Evolutionary conservation across 2,113 vertebrate species (phyloP).

Genomic region (Rafetus swinhoei): DNA sequence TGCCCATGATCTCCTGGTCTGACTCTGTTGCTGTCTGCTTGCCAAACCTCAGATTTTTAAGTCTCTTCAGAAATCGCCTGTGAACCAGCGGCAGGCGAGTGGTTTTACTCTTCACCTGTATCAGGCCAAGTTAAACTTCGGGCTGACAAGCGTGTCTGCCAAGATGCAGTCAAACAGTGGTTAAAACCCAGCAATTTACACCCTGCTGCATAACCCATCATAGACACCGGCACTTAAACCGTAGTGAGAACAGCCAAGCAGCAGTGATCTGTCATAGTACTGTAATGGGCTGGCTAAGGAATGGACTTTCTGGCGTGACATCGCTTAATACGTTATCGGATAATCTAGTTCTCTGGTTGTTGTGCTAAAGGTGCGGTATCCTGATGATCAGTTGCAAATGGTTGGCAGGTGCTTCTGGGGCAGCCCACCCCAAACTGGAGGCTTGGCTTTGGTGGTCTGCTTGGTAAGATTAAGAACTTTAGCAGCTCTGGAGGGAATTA

Average conservation of each 20-base stretch:
- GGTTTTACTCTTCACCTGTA: background rate
- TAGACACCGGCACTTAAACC: background rate
- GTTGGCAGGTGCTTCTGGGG: accelerated
- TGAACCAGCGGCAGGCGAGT: background rate
- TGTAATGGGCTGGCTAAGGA: background rate
- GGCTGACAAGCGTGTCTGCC: background rate
- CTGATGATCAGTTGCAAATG: background rate
- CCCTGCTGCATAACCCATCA: background rate
- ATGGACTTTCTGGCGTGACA: background rate
- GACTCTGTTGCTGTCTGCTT: background rate
- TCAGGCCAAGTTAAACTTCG: background rate
- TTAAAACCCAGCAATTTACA: slow-evolving; percentile 20
- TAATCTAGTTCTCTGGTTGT: background rate
- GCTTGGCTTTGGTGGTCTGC: accelerated
- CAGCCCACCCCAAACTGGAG: background rate
- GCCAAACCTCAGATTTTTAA: background rate
- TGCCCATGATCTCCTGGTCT: too few relatives aligned
- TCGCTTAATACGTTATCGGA: background rate
- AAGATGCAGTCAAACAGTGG: background rate
- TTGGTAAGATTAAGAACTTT: background rate
- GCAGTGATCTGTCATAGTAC: background rate
- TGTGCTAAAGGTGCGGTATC: background rate
- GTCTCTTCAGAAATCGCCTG: background rate
- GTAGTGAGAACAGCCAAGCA: background rate
- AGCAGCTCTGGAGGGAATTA: background rate